Evolutionary conservation across 1,140 invertebrate genomes (phyloP).

Genomic region (Neodiprion pinetum): DNA sequence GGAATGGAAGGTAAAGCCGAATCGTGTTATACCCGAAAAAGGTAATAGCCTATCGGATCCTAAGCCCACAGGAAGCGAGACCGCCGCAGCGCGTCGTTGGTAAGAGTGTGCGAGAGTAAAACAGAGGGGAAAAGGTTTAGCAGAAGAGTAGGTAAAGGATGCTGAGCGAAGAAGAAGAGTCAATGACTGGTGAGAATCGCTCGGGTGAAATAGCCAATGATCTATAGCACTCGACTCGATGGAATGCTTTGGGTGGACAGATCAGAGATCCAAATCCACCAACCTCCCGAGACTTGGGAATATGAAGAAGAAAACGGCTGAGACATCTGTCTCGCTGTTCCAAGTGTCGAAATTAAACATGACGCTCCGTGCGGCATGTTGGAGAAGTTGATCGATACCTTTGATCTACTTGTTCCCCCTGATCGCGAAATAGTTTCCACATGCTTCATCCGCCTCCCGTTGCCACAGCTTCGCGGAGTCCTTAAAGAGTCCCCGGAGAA

Average conservation of each 20-base stretch:
- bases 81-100: background rate
- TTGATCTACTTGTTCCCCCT: background rate
- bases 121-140: too few species aligned
- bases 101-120: background rate
- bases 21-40: background rate
- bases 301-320: background rate
- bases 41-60: background rate
- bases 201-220: background rate
- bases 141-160: too few species aligned
- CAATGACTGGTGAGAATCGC: background rate
- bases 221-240: background rate
- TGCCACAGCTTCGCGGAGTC: background rate
- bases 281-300: background rate
- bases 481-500: background rate
- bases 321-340: background rate
- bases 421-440: background rate
- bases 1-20: slow-evolving; percentile 2
- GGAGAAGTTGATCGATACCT: background rate
- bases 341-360: too few species aligned
- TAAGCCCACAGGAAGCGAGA: background rate
- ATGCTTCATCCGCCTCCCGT: background rate
- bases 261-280: background rate
- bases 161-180: background rate
- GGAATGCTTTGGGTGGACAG: background rate
- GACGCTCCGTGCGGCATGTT: background rate